phyloP scores from a whole-genome alignment of 2,113 vertebrate species.

The Prolemur simus region DNA sequence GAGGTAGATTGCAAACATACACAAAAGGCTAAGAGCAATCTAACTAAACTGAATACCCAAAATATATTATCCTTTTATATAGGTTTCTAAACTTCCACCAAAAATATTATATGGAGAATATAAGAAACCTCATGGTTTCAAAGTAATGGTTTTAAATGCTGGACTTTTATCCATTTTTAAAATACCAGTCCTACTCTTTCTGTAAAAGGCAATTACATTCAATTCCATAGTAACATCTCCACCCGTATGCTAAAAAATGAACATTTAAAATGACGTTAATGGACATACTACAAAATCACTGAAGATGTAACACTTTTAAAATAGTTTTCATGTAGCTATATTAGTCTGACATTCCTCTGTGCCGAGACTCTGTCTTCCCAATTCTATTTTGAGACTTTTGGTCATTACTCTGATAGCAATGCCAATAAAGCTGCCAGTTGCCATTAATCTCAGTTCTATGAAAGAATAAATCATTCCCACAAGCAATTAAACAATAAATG shows the following conservation, averaged over 20 bases:
- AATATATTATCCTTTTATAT: neutral
- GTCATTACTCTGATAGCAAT: constrained; percentile 48
- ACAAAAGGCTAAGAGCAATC: neutral
- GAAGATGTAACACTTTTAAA: constrained; percentile 9
- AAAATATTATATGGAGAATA: neutral
- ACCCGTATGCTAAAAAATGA: constrained; percentile 24
- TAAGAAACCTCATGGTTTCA: neutral
- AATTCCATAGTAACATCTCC: neutral
- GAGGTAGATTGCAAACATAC: neutral
- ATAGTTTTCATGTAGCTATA: neutral
- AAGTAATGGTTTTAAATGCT: neutral
- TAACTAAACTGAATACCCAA: neutral
- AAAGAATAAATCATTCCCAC: constrained; percentile 67
- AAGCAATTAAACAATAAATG: constrained; percentile 74
- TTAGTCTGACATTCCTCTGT: constrained; percentile 23
- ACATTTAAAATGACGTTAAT: constrained; percentile 46
- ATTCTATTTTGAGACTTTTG: constrained; percentile 66
- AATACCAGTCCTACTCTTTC: neutral
- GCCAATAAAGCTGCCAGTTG: constrained; percentile 48
- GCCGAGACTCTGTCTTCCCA: constrained; percentile 61
- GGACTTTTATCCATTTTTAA: neutral
- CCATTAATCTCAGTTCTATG: constrained; percentile 70
- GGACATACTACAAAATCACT: neutral
- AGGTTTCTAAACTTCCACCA: constrained; percentile 15
- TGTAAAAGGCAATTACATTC: neutral